Evolutionary conservation across 2,797 vertebrate genomes (phyloP).

Genomic region (Clangula hyemalis): DNA sequence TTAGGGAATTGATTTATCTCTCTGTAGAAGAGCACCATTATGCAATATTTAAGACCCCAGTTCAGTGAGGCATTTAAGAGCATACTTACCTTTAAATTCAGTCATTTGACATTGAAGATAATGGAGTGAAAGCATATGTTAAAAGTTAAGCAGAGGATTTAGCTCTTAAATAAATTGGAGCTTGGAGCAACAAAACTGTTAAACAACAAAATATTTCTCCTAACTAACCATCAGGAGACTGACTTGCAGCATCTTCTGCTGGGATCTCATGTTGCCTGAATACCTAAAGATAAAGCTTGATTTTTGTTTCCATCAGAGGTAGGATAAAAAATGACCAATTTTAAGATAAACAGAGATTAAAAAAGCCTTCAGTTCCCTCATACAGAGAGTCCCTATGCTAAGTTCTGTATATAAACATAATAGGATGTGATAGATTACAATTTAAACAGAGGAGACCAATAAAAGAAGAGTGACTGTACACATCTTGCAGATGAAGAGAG

Average conservation of each 20-base stretch:
- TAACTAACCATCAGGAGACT: slow-evolving; percentile 46
- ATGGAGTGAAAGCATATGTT: slow-evolving; percentile 43
- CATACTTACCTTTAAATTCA: slow-evolving; percentile 49
- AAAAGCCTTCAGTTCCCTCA: background rate
- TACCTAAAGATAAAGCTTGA: background rate
- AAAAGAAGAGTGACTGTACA: background rate
- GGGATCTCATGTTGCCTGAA: background rate
- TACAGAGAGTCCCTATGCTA: accelerated
- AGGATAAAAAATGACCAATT: slow-evolving; percentile 27
- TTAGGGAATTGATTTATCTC: background rate
- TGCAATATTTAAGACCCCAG: background rate
- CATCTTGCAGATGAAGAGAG: background rate
- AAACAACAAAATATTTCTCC: slow-evolving; percentile 52
- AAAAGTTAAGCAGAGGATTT: slow-evolving; percentile 57
- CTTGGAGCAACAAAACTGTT: slow-evolving; percentile 55
- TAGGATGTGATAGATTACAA: background rate
- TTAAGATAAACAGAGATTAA: background rate
- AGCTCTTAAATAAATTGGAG: slow-evolving; percentile 40
- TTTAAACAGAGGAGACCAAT: background rate
- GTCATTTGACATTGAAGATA: slow-evolving; percentile 4
- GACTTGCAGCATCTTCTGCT: slow-evolving; percentile 36
- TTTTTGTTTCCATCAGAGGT: background rate
- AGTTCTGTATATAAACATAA: background rate
- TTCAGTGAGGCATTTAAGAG: background rate
- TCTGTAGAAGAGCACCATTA: background rate